phyloP scores from a whole-genome alignment of 2,113 vertebrate species.

The Bambusicola thoracicus region DNA sequence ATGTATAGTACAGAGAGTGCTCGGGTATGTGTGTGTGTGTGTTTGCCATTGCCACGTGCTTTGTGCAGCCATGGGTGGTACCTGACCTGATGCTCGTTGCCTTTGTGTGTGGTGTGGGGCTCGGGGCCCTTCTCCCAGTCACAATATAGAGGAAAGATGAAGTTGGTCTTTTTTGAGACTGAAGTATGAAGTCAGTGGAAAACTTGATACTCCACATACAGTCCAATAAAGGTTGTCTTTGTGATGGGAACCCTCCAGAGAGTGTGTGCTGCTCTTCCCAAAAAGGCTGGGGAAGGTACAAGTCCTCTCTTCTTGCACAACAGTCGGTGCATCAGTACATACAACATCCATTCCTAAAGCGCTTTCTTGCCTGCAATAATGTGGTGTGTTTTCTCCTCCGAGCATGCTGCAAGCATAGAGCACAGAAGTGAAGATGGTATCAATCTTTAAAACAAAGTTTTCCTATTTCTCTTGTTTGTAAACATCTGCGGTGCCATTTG shows the following conservation, averaged over 20 bases:
- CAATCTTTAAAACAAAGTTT: background rate
- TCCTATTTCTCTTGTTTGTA: background rate
- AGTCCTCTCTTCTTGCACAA: background rate
- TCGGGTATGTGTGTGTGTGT: background rate
- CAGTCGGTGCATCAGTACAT: fast-evolving
- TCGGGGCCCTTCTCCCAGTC: background rate
- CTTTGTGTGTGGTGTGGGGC: background rate
- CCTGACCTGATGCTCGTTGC: background rate
- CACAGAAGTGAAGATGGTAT: background rate
- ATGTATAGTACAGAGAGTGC: background rate
- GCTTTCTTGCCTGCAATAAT: fast-evolving
- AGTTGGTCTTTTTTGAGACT: background rate
- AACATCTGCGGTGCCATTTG: background rate
- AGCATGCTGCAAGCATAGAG: background rate
- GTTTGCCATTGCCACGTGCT: background rate
- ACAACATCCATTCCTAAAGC: fast-evolving
- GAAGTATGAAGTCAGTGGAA: background rate
- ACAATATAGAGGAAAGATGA: background rate
- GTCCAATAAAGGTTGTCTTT: background rate
- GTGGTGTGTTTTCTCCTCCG: background rate
- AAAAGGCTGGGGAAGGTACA: background rate
- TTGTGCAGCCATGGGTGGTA: fast-evolving
- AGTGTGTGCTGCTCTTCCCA: background rate
- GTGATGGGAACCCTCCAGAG: background rate
- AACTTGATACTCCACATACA: fast-evolving